These are phyloP conservation scores for Pterostichus niger DNA, from an alignment of 2,888 invertebrate species.

Conservation along the genomic window DNA sequence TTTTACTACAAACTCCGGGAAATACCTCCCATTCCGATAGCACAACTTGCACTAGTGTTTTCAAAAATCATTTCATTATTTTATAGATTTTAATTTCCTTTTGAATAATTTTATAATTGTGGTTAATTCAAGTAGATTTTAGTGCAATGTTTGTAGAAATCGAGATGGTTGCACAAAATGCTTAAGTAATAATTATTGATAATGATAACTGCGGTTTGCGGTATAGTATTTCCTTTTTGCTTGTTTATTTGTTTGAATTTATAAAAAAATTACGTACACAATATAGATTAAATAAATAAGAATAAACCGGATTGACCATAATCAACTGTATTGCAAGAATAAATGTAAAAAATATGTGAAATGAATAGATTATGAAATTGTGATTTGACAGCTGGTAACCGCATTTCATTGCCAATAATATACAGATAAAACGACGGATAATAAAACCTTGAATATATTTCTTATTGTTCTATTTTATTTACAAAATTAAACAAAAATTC, in stretches of 20 bases:
- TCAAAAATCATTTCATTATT: conserved; percentile 1
- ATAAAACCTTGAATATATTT: too few relatives aligned
- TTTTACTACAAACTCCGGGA: conserved; percentile 42
- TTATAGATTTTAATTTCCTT: background rate
- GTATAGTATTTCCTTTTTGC: background rate
- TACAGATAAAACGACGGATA: too few relatives aligned
- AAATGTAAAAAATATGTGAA: background rate
- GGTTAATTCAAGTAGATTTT: background rate
- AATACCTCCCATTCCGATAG: conserved; percentile 34
- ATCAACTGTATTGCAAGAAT: background rate
- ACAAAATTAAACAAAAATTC: too few relatives aligned
- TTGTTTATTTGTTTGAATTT: background rate
- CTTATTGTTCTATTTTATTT: too few relatives aligned
- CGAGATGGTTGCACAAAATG: background rate
- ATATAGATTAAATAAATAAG: conserved; percentile 1
- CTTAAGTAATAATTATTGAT: background rate
- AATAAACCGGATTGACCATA: background rate
- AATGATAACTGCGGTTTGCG: conserved; percentile 18
- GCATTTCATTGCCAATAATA: too few relatives aligned
- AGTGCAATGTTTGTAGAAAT: background rate
- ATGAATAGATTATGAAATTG: too few relatives aligned
- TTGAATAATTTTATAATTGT: background rate
- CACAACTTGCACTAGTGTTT: background rate
- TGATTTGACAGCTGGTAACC: too few relatives aligned
- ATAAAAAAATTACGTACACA: background rate